These are phyloP conservation scores for Liolophura sinensis DNA, from an alignment of 1,140 invertebrate genomes.

Conservation along the genomic window DNA sequence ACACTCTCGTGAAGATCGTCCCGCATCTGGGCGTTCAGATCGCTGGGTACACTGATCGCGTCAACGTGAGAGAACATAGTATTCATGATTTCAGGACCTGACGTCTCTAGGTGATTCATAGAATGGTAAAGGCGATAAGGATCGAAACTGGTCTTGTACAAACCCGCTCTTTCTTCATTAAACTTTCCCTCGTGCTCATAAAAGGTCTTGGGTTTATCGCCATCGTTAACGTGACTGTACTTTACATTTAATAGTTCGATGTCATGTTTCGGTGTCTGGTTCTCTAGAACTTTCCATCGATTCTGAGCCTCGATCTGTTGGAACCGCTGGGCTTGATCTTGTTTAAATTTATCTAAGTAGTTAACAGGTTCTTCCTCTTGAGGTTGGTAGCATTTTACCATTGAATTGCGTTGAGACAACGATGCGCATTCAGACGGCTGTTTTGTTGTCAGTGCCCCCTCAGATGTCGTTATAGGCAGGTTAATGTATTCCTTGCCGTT, in stretches of 20 bases:
- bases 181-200: slow-evolving; percentile 52
- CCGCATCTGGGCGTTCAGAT: slow-evolving; percentile 36
- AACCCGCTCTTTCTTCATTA: slow-evolving; percentile 50
- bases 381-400: too few relatives aligned
- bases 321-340: slow-evolving; percentile 27
- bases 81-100: slow-evolving; percentile 42
- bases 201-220: slow-evolving; percentile 45
- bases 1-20: slow-evolving; percentile 31
- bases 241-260: slow-evolving; percentile 39
- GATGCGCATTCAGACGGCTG: neutral
- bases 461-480: slow-evolving; percentile 29
- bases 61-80: slow-evolving; percentile 42
- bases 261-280: slow-evolving; percentile 39
- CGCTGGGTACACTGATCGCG: slow-evolving; percentile 37
- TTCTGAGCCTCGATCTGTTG: slow-evolving; percentile 54
- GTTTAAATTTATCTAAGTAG: slow-evolving; percentile 9
- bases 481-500: slow-evolving; percentile 46
- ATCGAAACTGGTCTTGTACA: slow-evolving; percentile 53
- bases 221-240: slow-evolving; percentile 28
- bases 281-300: slow-evolving; percentile 47
- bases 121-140: slow-evolving; percentile 41
- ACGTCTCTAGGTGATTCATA: slow-evolving; percentile 35
- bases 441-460: neutral
- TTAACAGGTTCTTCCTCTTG: neutral
- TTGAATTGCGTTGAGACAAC: too few relatives aligned